A percentile compares a stretch with the other conserved stretches of the same genome.
Conservation (phyloP, 2,797 vertebrate genomes). For the Sorex maritimensis region DNA sequence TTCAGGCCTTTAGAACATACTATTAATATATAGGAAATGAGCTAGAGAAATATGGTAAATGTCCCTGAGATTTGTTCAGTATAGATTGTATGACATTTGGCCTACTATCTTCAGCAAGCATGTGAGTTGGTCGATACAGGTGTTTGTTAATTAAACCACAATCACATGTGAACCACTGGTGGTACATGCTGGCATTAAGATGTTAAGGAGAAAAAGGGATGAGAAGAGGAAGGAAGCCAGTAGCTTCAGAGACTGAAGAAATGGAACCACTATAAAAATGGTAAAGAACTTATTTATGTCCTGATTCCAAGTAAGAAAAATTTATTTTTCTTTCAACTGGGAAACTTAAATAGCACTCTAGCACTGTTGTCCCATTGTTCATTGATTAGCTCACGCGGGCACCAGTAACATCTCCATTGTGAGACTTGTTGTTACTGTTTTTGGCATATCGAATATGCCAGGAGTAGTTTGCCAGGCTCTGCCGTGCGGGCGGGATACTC, state of each 20-base stretch:
- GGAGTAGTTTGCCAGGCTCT: no score
- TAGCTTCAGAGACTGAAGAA: neutral
- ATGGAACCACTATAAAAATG: neutral
- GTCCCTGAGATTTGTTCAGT: neutral
- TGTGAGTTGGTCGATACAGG: neutral
- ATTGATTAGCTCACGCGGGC: no score
- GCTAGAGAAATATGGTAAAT: neutral
- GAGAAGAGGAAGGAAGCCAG: neutral
- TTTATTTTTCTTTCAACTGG: neutral
- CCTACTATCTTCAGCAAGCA: neutral
- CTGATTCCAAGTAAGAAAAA: constrained; percentile 22
- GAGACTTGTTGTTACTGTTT: no score
- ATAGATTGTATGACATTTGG: neutral
- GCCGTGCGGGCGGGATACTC: no score
- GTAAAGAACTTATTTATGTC: neutral
- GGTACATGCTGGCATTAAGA: neutral
- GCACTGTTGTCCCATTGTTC: no score
- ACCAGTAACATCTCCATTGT: no score
- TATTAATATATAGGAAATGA: constrained; percentile 5
- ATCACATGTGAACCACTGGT: neutral
- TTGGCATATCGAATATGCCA: no score
- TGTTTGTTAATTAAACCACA: no score
- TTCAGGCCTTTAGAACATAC: neutral
- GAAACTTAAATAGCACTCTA: no score
- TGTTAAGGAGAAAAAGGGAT: neutral